Evolutionary conservation across 2,113 vertebrate genomes (phyloP).

Genomic region (Ciconia stormi): DNA sequence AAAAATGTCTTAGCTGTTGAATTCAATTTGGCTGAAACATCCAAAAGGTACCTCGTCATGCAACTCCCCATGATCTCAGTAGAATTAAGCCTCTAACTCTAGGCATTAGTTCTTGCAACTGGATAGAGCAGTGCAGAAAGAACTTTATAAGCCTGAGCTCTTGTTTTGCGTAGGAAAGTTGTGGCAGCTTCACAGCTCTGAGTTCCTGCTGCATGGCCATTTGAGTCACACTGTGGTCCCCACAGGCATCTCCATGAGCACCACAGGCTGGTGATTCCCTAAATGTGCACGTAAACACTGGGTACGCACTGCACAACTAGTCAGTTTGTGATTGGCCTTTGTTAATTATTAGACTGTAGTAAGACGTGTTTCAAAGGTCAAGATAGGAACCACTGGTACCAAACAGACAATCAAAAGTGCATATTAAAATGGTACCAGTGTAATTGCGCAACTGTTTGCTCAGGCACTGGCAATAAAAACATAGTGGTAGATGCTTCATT

Average conservation of each 20-base stretch:
- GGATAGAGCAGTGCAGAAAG: background rate
- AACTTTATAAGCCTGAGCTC: background rate
- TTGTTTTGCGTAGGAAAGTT: background rate
- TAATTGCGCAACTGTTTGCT: background rate
- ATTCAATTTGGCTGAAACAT: background rate
- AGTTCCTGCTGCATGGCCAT: background rate
- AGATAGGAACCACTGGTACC: background rate
- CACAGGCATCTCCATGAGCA: background rate
- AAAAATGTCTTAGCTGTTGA: background rate
- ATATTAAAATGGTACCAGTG: background rate
- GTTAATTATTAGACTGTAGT: constrained; percentile 2
- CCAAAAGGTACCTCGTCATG: background rate
- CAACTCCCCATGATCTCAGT: background rate
- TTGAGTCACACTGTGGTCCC: background rate
- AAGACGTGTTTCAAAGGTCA: constrained; percentile 9
- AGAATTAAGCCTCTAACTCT: background rate
- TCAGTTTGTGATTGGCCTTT: background rate
- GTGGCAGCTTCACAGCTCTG: background rate
- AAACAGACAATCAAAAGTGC: background rate
- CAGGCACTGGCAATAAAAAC: background rate
- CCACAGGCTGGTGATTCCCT: background rate
- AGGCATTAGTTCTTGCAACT: background rate
- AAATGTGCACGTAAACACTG: background rate
- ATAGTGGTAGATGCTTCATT: background rate
- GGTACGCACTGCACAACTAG: background rate